Evolutionary conservation across 2,113 vertebrate species (phyloP).

Genomic region (Muntiacus muntjak): DNA sequence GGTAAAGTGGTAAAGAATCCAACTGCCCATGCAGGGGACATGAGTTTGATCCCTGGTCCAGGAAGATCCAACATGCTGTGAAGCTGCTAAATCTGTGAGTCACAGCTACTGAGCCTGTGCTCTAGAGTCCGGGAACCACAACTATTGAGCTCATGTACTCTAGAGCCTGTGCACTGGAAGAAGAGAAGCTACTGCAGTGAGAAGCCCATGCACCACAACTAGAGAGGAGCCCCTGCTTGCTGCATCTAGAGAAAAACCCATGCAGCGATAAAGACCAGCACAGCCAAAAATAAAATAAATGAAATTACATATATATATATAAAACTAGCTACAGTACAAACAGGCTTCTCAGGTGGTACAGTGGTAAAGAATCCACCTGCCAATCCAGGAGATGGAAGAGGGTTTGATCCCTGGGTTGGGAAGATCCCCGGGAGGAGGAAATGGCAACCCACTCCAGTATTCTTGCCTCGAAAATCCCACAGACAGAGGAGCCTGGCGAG

Average conservation of each 20-base stretch:
- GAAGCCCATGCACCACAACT: not conserved
- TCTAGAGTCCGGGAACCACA: not conserved
- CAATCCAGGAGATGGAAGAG: not conserved
- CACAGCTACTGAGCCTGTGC: not conserved
- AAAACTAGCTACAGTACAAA: not conserved
- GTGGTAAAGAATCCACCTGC: not conserved
- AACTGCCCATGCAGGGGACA: not conserved
- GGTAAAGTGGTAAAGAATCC: not conserved
- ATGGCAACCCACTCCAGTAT: not conserved
- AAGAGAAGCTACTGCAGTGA: not conserved
- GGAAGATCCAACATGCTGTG: not conserved
- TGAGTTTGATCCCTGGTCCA: not conserved
- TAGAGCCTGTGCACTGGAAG: not conserved
- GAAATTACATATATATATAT: not conserved
- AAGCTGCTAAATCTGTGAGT: not conserved
- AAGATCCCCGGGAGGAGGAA: not conserved
- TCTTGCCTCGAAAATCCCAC: not conserved
- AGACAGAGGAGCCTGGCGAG: not conserved
- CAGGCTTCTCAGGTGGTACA: not conserved
- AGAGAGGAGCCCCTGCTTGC: not conserved
- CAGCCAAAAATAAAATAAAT: not conserved
- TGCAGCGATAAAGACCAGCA: not conserved
- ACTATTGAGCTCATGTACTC: not conserved
- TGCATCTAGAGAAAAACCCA: not conserved
- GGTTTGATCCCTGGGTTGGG: not conserved